Base-by-base conservation (phyloP, 2,797 vertebrate genomes). In the Fistularia commersonii region DNA sequence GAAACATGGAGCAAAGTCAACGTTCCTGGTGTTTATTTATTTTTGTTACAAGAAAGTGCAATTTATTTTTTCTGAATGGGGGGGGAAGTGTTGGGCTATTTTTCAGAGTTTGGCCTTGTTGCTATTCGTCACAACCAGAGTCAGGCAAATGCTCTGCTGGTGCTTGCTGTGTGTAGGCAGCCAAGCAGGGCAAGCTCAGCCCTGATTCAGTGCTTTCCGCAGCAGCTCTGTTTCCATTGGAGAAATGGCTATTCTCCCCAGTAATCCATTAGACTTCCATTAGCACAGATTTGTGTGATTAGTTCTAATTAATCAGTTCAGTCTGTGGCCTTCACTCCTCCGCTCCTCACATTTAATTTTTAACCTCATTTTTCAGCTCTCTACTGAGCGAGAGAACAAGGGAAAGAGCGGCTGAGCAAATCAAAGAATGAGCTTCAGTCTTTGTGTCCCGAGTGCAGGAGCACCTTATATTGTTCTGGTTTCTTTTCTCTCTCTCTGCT, bases 291-390 rank as follows among this genome's bases (percentile, higher is more conserved):
- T 78, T 81, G 79, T 82, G 74, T 81, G 82, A 87, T 88, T 87
- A 87, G 82, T 80, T 85, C 67, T 83, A 86, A 88, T 88, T 82
- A 87, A 88, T 88, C 84, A 86, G 82, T 74, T 59, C 46, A 63
- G 79, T 81, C 80, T 65, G 66, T 67, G 69, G 79, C 76, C 76
- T 77, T 71, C 73, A 53, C 80, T 61, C 72, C 63, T 57, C 66
- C 51, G 31, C 79, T 74, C 75, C 82, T 88, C 81, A 80, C 76
- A 74, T 87, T 80, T 82, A 57, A 84, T 84, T 81, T 81, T 61
- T 80, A 72, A 77, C 74, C 76, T 79, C 72, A 77, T 82, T 76
- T 78, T 70, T 84, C 84, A 82, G 76, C 81, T 77, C 73, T 81
- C 78, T 73, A 54, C 67, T 32, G 32, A 67, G 66, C 76, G 67